phyloP scores from a whole-genome alignment of 1,140 invertebrate genomes.

The Aphaenogaster ashmeadi region DNA sequence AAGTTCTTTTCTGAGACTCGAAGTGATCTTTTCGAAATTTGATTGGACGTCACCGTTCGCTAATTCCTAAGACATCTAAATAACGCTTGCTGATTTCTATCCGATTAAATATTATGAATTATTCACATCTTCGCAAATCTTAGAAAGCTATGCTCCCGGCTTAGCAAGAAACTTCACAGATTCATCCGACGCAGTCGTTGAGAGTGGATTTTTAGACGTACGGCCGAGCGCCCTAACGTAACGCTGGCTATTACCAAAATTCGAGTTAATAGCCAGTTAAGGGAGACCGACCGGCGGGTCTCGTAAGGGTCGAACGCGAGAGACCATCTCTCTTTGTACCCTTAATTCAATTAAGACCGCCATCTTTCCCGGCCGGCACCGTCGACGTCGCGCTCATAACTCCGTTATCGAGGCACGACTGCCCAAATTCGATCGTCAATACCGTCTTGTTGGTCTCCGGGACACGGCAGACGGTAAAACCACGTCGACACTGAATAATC shows the following conservation, averaged over 20 bases:
- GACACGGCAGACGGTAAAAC: constrained; percentile 61
- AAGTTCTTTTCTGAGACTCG: neutral
- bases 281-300: constrained; percentile 66
- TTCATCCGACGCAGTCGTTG: neutral
- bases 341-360: constrained; percentile 85
- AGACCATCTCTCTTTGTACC: constrained; percentile 84
- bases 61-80: neutral
- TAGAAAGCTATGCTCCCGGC: neutral
- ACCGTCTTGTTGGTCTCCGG: constrained; percentile 67
- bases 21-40: neutral
- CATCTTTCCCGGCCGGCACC: constrained; percentile 82
- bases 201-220: constrained; percentile 17
- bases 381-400: constrained; percentile 78
- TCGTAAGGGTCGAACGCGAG: constrained; percentile 67
- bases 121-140: neutral
- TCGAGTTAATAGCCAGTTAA: constrained; percentile 75
- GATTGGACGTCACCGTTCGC: too few relatives aligned
- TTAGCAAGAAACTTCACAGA: neutral
- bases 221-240: constrained; percentile 5
- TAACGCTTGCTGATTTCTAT: neutral
- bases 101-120: neutral
- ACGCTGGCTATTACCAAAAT: constrained; percentile 69
- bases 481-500: constrained; percentile 73
- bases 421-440: constrained; percentile 82
- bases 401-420: constrained; percentile 84